These are phyloP conservation scores for Drosophila subpulchrella DNA, from an alignment of 1,140 invertebrate species.

Conservation along the genomic window DNA sequence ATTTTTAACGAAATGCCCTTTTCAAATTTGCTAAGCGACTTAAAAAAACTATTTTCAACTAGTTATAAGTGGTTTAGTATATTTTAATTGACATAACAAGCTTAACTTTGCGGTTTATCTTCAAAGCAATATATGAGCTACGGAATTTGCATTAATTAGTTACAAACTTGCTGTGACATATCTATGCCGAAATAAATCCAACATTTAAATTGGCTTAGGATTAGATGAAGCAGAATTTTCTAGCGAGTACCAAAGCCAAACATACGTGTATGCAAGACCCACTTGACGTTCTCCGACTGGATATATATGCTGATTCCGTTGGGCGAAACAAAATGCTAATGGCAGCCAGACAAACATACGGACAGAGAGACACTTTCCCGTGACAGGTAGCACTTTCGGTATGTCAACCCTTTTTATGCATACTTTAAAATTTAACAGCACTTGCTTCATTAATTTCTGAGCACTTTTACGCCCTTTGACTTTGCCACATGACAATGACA, in stretches of 20 bases:
- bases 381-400: constrained; percentile 50
- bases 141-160: constrained; percentile 24
- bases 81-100: constrained; percentile 8
- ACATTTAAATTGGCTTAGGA: constrained; percentile 39
- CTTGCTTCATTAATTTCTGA: constrained; percentile 76
- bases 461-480: constrained; percentile 49
- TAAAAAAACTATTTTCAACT: not conserved
- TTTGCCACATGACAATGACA: constrained; percentile 51
- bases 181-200: constrained; percentile 12
- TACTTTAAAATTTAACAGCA: constrained; percentile 60
- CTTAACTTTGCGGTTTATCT: not conserved
- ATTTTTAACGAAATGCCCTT: not conserved
- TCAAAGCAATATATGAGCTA: constrained; percentile 7
- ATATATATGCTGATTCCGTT: constrained; percentile 29
- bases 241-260: constrained; percentile 7
- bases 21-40: not conserved
- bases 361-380: constrained; percentile 18
- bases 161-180: not conserved
- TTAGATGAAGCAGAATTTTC: constrained; percentile 34
- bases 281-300: constrained; percentile 10
- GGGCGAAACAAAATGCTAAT: constrained; percentile 44
- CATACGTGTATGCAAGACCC: constrained; percentile 18
- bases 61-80: not conserved
- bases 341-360: constrained; percentile 34
- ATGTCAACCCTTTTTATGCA: constrained; percentile 69